Conservation (phyloP, 2,113 vertebrate genomes). For the Verasper variegatus region DNA sequence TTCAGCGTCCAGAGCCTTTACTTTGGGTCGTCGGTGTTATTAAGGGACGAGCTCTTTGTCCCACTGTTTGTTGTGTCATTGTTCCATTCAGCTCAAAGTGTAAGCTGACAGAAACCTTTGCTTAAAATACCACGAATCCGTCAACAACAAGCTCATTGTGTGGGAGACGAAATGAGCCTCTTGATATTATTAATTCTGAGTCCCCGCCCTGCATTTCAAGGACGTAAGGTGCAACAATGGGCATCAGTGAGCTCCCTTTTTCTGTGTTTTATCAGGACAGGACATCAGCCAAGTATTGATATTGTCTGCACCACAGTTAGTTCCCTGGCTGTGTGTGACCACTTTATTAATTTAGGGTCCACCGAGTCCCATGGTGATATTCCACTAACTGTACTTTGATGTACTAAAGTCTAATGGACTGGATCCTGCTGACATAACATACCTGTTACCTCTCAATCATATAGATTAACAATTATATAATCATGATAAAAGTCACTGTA, state of each 20-base stretch:
- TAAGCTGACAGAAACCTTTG: neutral
- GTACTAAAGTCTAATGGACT: neutral
- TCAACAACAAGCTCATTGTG: conserved; percentile 62
- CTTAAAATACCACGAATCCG: conserved; percentile 49
- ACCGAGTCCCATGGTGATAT: neutral
- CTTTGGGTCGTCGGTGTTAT: neutral
- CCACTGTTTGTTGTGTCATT: neutral
- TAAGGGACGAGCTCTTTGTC: neutral
- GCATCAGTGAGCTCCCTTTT: conserved; percentile 45
- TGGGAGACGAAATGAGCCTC: conserved; percentile 56
- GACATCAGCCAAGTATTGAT: conserved; percentile 71
- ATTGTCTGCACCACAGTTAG: conserved; percentile 52
- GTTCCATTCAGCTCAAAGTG: neutral
- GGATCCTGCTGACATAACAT: neutral
- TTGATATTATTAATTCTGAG: conserved; percentile 57
- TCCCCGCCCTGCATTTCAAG: conserved; percentile 73
- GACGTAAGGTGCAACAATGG: conserved; percentile 77
- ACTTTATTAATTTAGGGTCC: conserved; percentile 30
- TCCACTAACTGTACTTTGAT: conserved; percentile 23
- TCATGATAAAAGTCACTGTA: too few species aligned
- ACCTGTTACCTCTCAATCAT: neutral
- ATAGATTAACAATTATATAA: neutral
- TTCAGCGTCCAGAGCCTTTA: conserved; percentile 22
- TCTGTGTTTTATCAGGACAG: conserved; percentile 57
- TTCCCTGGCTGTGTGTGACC: conserved; percentile 32